Percentiles rank a stretch among this genome's conserved stretches.
phyloP scores from a whole-genome alignment of 1,140 invertebrate species.

The Aethina tumida region DNA sequence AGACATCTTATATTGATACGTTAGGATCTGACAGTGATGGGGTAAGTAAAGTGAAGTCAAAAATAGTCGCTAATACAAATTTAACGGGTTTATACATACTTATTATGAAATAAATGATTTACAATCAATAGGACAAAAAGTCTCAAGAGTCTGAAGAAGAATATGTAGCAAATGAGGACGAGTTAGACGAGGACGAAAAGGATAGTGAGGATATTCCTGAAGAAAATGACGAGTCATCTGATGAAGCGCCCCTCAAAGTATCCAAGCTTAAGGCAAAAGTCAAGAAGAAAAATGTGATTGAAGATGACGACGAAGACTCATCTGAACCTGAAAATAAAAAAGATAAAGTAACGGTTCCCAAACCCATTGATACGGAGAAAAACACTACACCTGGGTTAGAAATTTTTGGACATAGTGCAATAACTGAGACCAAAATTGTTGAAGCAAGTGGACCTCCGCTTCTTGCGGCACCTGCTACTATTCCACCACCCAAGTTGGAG shows the following conservation, averaged over 20 bases:
- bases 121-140: conserved; percentile 31
- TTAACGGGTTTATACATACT: too few species aligned
- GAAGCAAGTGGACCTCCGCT: too few species aligned
- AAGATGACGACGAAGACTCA: conserved; percentile 8
- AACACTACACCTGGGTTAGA: conserved; percentile 1
- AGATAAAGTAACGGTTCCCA: neutral
- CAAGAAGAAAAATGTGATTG: too few species aligned
- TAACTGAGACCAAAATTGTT: neutral
- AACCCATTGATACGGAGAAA: conserved; percentile 9
- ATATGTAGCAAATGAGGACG: conserved; percentile 17
- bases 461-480: too few species aligned
- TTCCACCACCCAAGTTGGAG: too few species aligned
- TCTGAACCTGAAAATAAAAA: conserved; percentile 6
- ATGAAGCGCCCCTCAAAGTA: conserved; percentile 4
- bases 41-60: conserved; percentile 31
- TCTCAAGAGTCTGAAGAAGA: conserved; percentile 23
- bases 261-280: conserved; percentile 5
- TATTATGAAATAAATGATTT: too few species aligned
- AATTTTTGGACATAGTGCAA: neutral
- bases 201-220: neutral
- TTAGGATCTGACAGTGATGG: conserved; percentile 52
- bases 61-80: conserved; percentile 1
- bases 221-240: neutral
- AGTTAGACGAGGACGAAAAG: conserved; percentile 11
- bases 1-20: conserved; percentile 60